Evolutionary conservation across 2,888 invertebrate genomes (phyloP), one percentile per base, ranked within the genome.

Genomic region (Ceramica pisi): DNA sequence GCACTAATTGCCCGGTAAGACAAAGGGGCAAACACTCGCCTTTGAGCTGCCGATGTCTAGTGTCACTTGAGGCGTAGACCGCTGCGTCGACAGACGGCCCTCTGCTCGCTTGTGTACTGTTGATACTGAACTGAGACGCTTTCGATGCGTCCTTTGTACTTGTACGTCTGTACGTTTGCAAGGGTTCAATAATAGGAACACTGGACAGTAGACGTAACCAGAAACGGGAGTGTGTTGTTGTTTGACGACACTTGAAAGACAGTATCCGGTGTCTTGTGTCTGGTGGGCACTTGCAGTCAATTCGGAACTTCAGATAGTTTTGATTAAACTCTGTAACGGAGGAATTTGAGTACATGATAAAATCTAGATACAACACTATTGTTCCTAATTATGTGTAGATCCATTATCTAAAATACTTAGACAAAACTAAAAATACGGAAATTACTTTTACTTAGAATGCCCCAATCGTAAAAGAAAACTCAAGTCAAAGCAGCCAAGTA

Each of bases 1-100:
- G 92, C 92, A 94, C 94, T 96, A 96, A 96, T 96, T 96, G 95
- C 90, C 93, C 90, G 89, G 94, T 94, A 95, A 96, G 95, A 95
- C 95, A 95, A 95, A 95, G 95, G 94, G 93, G 92, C 95, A 95
- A 95, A 95, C 95, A 96, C 92, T 94, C 94, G 90, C 94, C 95
- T 95, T 95, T 95, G 95, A 93, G 90, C 89, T 86, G 88, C 88
- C 91, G 87, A 91, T 90, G 93, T 95, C 94, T 94, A 94, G 94
- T 94, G 94, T 92, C 94, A 95, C 94, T 95, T 85, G 94, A 94
- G 92, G 93, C 94, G 93, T 90, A 90, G 90, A 84, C 89, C 87
- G 89, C 87, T 89, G 89, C 91, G 87, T 90, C 90, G 88, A 81
- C 89, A 85, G 86, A 87, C 86, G 82, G 75, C 84, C 85, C 87